Conservation (phyloP, 1,140 invertebrate genomes). For the Aphis gossypii region DNA sequence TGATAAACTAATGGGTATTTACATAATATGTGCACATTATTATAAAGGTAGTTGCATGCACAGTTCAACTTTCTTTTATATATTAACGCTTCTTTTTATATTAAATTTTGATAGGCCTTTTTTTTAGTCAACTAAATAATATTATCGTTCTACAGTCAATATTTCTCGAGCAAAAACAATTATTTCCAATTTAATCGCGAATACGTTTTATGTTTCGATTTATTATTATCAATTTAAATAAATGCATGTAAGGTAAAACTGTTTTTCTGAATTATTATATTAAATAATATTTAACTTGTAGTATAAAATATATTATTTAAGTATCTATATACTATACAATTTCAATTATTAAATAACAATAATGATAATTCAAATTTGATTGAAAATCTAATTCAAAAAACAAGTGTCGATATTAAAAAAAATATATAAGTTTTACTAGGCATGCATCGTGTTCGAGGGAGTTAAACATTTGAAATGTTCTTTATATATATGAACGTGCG, state of each 20-base stretch:
- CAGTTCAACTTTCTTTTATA: no score
- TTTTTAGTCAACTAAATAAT: no score
- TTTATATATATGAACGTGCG: no score
- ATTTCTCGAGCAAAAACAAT: neutral
- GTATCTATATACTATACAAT: neutral
- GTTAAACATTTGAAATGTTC: neutral
- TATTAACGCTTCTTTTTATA: no score
- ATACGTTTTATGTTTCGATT: neutral
- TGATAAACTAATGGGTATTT: no score
- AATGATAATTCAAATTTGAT: neutral
- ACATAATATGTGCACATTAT: no score
- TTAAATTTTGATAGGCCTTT: no score
- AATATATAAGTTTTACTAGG: neutral
- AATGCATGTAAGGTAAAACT: neutral
- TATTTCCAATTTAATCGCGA: neutral
- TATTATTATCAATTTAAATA: neutral
- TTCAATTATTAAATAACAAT: neutral
- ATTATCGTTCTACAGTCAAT: no score
- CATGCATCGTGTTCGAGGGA: no score
- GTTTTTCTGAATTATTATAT: neutral
- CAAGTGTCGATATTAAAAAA: neutral
- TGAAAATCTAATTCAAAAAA: neutral
- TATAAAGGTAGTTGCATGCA: no score
- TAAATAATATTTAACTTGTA: neutral
- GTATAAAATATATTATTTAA: neutral